These are phyloP conservation scores for Bothrops jararaca DNA, from an alignment of 2,113 vertebrate species.

Conservation along the genomic window DNA sequence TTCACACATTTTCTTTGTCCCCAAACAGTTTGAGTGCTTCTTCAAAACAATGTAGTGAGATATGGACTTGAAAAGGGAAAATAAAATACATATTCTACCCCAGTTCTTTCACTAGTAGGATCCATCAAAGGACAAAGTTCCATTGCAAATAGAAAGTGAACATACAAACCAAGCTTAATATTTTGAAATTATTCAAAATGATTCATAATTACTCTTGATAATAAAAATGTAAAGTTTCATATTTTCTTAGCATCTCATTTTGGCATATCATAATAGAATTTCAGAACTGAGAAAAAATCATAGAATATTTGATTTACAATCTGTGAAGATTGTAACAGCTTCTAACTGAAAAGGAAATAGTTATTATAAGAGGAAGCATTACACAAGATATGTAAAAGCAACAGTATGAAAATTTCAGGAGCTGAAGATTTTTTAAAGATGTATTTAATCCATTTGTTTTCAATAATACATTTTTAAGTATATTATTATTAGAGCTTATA, in stretches of 20 bases:
- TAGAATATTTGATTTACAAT: background rate
- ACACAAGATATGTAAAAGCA: background rate
- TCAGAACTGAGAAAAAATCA: background rate
- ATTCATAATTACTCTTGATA: background rate
- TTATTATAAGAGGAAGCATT: too few relatives aligned
- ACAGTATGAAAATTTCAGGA: background rate
- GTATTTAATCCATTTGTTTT: background rate
- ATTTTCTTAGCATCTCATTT: background rate
- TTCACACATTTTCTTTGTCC: background rate
- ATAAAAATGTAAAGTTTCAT: background rate
- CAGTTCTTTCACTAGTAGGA: too few relatives aligned
- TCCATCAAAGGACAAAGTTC: background rate
- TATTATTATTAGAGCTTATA: background rate
- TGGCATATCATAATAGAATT: background rate
- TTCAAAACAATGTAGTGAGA: background rate
- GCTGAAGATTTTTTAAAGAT: background rate
- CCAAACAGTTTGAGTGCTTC: background rate
- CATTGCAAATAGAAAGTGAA: background rate
- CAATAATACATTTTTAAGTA: background rate
- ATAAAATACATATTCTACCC: background rate
- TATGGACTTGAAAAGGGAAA: background rate
- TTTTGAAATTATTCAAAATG: background rate
- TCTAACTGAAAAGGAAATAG: background rate
- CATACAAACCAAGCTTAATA: background rate
- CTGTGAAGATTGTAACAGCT: background rate